Evolutionary conservation across 2,888 invertebrate species (phyloP).

Genomic region (Acrobasis repandana): DNA sequence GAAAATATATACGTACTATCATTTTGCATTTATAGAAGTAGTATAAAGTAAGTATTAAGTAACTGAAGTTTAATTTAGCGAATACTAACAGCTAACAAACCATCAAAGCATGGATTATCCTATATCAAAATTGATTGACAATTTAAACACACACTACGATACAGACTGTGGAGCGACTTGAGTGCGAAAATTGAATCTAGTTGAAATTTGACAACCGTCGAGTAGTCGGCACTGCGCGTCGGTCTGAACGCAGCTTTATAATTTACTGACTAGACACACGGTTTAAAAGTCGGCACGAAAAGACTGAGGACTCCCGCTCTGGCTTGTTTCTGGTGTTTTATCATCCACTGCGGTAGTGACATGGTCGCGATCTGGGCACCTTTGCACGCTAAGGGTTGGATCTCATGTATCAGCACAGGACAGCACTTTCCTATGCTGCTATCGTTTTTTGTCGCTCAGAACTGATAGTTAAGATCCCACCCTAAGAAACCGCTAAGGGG

Average conservation of each 20-base stretch:
- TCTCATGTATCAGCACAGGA: too few species aligned
- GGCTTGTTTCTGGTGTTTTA: neutral
- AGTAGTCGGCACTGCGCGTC: constrained; percentile 21
- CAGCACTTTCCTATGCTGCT: too few species aligned
- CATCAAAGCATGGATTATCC: too few species aligned
- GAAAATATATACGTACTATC: too few species aligned
- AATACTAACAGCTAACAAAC: neutral
- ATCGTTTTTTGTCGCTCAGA: too few species aligned
- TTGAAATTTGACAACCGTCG: constrained; percentile 9
- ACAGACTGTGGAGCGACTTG: constrained; percentile 33
- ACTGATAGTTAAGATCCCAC: too few species aligned
- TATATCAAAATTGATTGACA: neutral
- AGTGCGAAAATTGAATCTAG: constrained; percentile 30
- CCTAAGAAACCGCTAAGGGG: too few species aligned
- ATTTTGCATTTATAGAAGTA: too few species aligned
- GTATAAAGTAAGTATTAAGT: too few species aligned
- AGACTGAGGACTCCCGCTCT: neutral
- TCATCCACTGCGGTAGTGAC: too few species aligned
- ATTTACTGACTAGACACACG: constrained; percentile 2
- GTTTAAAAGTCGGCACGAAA: neutral
- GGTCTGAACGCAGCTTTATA: constrained; percentile 37
- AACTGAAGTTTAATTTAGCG: neutral
- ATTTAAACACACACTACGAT: neutral
- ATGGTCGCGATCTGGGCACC: too few species aligned
- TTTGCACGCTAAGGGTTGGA: too few species aligned